Evolutionary conservation across 1,140 invertebrate genomes (phyloP).

Genomic region (Heliconius hewitsoni): DNA sequence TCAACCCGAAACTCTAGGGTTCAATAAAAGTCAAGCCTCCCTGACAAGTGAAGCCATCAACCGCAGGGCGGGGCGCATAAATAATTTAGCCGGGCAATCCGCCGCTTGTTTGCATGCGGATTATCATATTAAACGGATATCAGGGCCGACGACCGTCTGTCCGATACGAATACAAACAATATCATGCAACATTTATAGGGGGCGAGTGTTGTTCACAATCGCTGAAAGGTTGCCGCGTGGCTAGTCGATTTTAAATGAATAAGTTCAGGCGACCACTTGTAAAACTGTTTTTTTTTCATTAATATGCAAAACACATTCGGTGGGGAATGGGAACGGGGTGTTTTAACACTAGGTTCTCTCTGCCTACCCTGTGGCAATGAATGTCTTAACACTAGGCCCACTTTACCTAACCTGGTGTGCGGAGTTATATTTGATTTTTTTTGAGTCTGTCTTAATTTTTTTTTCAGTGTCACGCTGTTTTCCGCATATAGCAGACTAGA

Average conservation of each 20-base stretch:
- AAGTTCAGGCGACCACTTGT: background rate
- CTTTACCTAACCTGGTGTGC: no score
- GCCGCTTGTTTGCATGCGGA: conserved; percentile 78
- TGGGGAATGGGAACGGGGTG: no score
- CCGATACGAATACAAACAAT: conserved; percentile 77
- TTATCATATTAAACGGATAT: conserved; percentile 81
- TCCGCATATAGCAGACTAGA: no score
- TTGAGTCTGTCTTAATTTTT: no score
- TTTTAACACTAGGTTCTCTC: no score
- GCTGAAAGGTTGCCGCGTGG: conserved; percentile 46
- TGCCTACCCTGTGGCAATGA: no score
- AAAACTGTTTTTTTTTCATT: background rate
- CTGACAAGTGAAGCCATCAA: conserved; percentile 66
- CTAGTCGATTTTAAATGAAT: conserved; percentile 24
- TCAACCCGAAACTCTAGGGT: conserved; percentile 56
- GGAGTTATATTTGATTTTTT: no score
- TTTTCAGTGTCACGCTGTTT: no score
- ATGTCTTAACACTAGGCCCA: no score
- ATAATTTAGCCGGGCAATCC: conserved; percentile 77
- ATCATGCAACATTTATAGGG: conserved; percentile 75
- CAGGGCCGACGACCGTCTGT: conserved; percentile 66
- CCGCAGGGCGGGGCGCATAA: conserved; percentile 72
- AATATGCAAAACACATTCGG: background rate
- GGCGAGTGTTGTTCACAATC: conserved; percentile 54
- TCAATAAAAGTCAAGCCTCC: conserved; percentile 65